Evolutionary conservation across 2,888 invertebrate species (phyloP), one percentile per base, ranked within the genome.

Genomic region (Metopia argyrocephala): DNA sequence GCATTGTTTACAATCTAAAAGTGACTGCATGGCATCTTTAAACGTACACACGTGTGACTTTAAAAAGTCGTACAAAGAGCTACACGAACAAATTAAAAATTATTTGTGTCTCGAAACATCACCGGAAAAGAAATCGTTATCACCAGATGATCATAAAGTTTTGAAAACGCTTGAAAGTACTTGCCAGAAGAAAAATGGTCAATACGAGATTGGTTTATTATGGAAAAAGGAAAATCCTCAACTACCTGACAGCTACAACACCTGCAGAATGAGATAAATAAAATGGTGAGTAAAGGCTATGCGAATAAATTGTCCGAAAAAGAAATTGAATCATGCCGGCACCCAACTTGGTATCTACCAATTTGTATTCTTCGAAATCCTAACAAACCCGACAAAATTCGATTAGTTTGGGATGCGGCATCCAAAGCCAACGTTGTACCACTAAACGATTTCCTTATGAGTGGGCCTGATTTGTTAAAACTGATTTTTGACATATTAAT

Each of bases 321-420:
- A 12, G 65, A 48, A 31, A 48, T 57, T 5, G n/a, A 57, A 7
- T 12, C 31, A 6, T 25, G 31, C 4, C 2, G 25, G 0, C 5
- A 18, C 5, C 62, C 15, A 25, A 5, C 7, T 2, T 52, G 52
- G 65, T 65, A 65, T 15, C 23, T 66, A n/a, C 54, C 54, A 0
- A 65, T 57, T 48, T 73, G 64, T 61, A 75, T 79, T 5, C 52
- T 59, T 0, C 7, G 25, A n/a, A 81, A 83, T 48, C 69, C 83
- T 46, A 83, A 82, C 61, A 86, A 88, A 59, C 84, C 83, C 1
- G 57, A 46, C 4, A 73, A 57, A 28, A 18, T 57, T 9, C 18
- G 76, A 5, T 6, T 69, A 25, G 71, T 74, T 1, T 71, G 62
- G 73, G 75, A 59, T 45, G 75, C 59, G 4, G 74, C 65, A 0